Evolutionary conservation across 1,140 invertebrate species (phyloP).

Genomic region (Saxidomus purpurata): DNA sequence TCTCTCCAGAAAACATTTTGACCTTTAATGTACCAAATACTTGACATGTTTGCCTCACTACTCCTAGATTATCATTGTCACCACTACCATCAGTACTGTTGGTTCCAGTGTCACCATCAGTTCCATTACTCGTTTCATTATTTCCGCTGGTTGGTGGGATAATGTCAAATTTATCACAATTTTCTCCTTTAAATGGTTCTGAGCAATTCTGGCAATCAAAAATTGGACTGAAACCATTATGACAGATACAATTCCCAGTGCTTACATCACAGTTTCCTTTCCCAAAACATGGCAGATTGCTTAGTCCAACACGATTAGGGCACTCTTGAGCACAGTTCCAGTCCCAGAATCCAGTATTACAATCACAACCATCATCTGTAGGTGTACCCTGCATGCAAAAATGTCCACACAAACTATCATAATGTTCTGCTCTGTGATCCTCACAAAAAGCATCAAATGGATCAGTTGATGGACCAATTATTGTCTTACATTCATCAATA

Average conservation of each 20-base stretch:
- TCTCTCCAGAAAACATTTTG: background rate
- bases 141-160: conserved; percentile 4
- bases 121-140: background rate
- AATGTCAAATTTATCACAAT: conserved; percentile 52
- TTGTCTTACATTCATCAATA: conserved; percentile 36
- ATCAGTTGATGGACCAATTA: background rate
- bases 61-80: background rate
- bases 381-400: conserved; percentile 65
- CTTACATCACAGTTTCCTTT: conserved; percentile 59
- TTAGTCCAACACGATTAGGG: conserved; percentile 34
- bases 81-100: background rate
- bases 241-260: conserved; percentile 64
- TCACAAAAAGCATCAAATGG: conserved; percentile 51
- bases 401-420: conserved; percentile 57
- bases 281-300: conserved; percentile 56
- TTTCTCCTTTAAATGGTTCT: conserved; percentile 45
- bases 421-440: conserved; percentile 50
- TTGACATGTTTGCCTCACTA: background rate
- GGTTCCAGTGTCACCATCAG: background rate
- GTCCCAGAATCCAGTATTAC: conserved; percentile 65
- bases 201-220: conserved; percentile 67
- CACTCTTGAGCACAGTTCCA: conserved; percentile 65
- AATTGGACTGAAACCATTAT: conserved; percentile 12
- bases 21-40: conserved; percentile 10
- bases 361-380: conserved; percentile 52